Evolutionary conservation across 2,113 vertebrate genomes (phyloP).

Genomic region (Seriola dumerili): DNA sequence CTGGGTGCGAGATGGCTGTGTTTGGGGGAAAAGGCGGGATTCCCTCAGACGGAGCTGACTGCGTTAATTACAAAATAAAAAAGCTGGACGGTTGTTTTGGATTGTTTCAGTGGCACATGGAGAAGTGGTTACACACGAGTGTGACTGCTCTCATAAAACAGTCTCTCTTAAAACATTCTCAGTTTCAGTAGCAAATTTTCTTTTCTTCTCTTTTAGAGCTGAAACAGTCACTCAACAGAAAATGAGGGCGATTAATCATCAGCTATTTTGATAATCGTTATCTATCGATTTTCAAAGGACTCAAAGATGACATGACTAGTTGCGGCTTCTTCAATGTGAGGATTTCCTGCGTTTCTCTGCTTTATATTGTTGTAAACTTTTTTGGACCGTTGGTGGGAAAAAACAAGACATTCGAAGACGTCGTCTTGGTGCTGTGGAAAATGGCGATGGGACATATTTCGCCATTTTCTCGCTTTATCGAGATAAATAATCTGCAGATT

Average conservation of each 20-base stretch:
- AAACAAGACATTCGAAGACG: neutral
- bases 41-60: neutral
- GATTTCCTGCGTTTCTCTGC: neutral
- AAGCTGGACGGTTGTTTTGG: neutral
- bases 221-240: neutral
- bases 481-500: neutral
- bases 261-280: too few relatives aligned
- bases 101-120: slow-evolving; percentile 6
- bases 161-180: neutral
- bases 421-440: neutral
- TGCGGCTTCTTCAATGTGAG: neutral
- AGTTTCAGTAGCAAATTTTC: neutral
- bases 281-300: neutral
- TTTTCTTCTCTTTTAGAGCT: neutral
- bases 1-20: neutral
- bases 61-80: slow-evolving; percentile 15
- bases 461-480: neutral
- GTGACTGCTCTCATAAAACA: neutral
- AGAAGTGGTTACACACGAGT: neutral
- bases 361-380: neutral
- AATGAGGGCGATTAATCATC: too few relatives aligned
- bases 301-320: neutral
- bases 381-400: neutral
- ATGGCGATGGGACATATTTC: neutral
- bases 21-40: slow-evolving; percentile 10